Evolutionary conservation across 2,113 vertebrate genomes (phyloP), one percentile per base, ranked within the genome.

Genomic region (Labeo rohita): DNA sequence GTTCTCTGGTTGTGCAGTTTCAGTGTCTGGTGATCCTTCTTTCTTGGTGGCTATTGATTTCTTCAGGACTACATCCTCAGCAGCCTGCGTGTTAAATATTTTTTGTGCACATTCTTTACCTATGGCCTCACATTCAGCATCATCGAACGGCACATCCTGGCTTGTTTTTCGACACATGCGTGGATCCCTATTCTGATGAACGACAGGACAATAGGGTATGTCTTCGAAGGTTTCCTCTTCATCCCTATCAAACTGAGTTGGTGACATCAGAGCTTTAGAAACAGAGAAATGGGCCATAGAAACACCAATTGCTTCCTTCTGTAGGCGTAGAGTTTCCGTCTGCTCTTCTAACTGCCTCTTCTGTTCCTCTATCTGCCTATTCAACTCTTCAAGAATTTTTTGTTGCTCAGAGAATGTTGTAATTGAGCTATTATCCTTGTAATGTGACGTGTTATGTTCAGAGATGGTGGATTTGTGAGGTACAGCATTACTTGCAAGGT

Each of bases 271-370:
- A 13, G 97, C 96, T 47, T 98, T 97, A 0, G 97, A 97, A 84
- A 97, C 97, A 1, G 98, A 99, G 92, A 99, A 99, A 88, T 96
- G 96, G 74, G 98, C 98, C 97, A 99, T 97, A 61, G 97, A 99
- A 87, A 96, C 96, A 13, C 98, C 97, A 0, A 97, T 97, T 3
- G 98, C 97, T 2, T 97, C 98, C 91, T 96, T 95, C 91, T 99
- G 98, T 88, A 97, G 96, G 47, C 97, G 93, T 1, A 99, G 93
- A 0, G 96, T 97, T 87, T 97, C 98, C 87, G 99, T 97, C 88
- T 99, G 98, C 89, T 98, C 97, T 87, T 97, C 97, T 6, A 99
- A 92, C 88, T 99, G 97, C 15, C 94, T 92, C 92, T 97, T 96
- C 91, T 99, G 98, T 90, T 99, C 97, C 93, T 98, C 98, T 76